Base-by-base conservation (phyloP, 2,113 vertebrate genomes). In the Cinclus mexicanus region DNA sequence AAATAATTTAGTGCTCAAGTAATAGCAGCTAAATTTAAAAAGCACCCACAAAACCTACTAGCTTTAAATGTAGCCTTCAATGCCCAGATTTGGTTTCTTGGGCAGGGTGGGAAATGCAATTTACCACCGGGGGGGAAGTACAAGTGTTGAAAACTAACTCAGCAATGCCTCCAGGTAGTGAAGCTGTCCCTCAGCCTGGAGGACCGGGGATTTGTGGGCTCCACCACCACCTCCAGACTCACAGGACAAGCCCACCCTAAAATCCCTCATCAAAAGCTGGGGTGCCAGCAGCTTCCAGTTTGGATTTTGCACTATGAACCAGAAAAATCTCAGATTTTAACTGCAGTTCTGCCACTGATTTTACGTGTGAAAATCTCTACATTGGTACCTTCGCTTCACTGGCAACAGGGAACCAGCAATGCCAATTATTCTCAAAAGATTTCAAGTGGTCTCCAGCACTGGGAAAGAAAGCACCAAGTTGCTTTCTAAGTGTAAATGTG, bases 371-470 rank as follows among this genome's bases (percentile, higher is more conserved):
- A 69, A 82, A 83, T 46, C 49, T 72, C 50, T 28, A 17, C 50
- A 23, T 14, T 0, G 0, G 10, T 25, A 17, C 59, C 69, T 46
- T 50, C 2, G 3, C 25, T 0, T 50, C 2, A 3, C 25, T 0
- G 0, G 52, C 4, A 3, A 39, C 1, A 3, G 13, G 31, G 44
- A 74, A 84, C 23, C 74, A 47, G 68, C 23, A 69, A 28, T 0
- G 0, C 11, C 1, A 3, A 28, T 53, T 47, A 63, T 20, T 79
- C 71, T 42, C 57, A 33, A 9, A 52, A 75, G 55, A 56, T 52
- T 65, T 44, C 20, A 11, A 68, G 39, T 24, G 31, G 31, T 81
- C 31, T 74, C 67, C 55, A 68, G 52, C 76, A 26, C 47, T 44
- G 64, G 26, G 50, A 80, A 41, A 59, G 46, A 49, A 78, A 75